Conservation (phyloP, 2,113 vertebrate genomes). For the Struthidea cinerea region DNA sequence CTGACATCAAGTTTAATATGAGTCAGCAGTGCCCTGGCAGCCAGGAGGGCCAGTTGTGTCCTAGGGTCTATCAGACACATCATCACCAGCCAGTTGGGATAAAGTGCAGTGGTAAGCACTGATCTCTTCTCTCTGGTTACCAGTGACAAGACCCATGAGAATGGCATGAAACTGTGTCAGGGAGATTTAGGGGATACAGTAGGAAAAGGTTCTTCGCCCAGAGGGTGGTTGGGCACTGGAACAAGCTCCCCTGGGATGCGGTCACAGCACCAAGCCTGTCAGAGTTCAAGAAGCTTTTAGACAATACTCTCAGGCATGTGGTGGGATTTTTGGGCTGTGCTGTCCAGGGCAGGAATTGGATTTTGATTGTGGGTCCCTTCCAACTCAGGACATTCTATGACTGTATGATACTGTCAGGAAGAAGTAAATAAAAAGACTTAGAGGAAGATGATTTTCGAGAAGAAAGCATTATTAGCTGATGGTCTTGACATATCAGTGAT, state of each 20-base stretch:
- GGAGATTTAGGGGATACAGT: not conserved
- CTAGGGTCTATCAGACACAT: not conserved
- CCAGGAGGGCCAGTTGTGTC: not conserved
- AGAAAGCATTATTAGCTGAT: not conserved
- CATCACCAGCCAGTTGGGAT: not conserved
- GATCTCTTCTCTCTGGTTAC: not conserved
- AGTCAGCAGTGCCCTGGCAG: not conserved
- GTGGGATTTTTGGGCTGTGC: not conserved
- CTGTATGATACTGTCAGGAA: not conserved
- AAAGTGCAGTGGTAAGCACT: not conserved
- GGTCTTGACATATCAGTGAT: not conserved
- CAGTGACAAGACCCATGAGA: not conserved
- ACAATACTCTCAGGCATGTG: not conserved
- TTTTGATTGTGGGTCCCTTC: not conserved
- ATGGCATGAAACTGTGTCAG: not conserved
- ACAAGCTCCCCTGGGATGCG: not conserved
- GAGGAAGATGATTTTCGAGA: not conserved
- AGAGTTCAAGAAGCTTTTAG: not conserved
- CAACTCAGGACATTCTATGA: not conserved
- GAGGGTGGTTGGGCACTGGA: not conserved
- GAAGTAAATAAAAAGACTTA: not conserved
- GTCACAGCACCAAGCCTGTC: not conserved
- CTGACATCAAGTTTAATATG: not conserved
- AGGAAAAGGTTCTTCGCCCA: not conserved
- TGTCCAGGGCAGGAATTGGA: not conserved